These are phyloP conservation scores for Prunella fulvescens DNA, from an alignment of 2,113 vertebrate genomes.

Conservation along the genomic window DNA sequence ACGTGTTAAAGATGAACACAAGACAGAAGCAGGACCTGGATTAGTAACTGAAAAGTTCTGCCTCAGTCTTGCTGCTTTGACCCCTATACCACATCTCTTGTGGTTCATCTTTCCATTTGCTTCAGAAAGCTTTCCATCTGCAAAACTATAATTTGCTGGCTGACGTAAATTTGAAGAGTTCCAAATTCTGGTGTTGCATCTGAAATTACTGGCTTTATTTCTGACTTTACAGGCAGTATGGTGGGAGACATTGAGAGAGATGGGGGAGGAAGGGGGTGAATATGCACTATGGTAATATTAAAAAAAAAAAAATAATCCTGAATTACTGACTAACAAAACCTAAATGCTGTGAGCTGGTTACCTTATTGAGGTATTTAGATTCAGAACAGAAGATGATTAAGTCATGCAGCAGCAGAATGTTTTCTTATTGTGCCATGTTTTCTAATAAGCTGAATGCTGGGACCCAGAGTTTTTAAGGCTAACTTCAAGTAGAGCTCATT, in stretches of 20 bases:
- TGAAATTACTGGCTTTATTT: conserved; percentile 49
- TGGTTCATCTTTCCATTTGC: conserved; percentile 59
- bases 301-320: not conserved
- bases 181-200: conserved; percentile 31
- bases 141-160: conserved; percentile 60
- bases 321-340: not conserved
- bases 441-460: not conserved
- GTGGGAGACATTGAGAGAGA: not conserved
- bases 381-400: not conserved
- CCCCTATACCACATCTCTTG: conserved; percentile 26
- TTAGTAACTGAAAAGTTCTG: conserved; percentile 13
- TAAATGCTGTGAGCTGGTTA: not conserved
- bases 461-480: not conserved
- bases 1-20: not conserved
- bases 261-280: not conserved
- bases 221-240: not conserved
- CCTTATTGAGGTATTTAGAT: not conserved
- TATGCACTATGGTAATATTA: not conserved
- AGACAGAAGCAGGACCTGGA: not conserved
- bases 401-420: not conserved
- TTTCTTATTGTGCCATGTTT: not conserved
- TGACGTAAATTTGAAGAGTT: conserved; percentile 51
- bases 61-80: conserved; percentile 14
- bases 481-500: not conserved
- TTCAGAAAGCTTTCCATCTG: conserved; percentile 52